Conservation (phyloP, 2,888 invertebrate species). For the Rhagonycha lutea region DNA sequence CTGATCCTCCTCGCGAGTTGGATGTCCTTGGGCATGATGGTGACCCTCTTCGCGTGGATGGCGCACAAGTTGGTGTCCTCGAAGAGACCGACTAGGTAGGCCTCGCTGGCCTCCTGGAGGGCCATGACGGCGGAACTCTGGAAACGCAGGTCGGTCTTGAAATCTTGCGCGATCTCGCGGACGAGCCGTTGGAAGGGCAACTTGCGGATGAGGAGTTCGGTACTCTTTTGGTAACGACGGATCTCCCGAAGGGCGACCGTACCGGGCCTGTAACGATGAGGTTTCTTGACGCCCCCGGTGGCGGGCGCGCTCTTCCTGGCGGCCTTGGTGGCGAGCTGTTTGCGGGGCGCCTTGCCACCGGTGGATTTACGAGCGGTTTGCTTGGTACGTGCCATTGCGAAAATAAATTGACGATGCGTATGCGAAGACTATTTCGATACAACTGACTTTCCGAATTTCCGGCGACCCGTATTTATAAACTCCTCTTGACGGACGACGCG, state of each 20-base stretch:
- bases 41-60: too few species aligned
- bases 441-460: too few species aligned
- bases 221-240: slow-evolving; percentile 94
- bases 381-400: slow-evolving; percentile 97
- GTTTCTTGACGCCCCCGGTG: slow-evolving; percentile 95
- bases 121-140: slow-evolving; percentile 94
- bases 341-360: slow-evolving; percentile 95
- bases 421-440: too few species aligned
- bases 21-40: too few species aligned
- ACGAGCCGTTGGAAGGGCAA: slow-evolving; percentile 95
- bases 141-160: slow-evolving; percentile 95
- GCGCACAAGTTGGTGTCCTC: slow-evolving; percentile 92
- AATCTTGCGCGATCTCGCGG: slow-evolving; percentile 96
- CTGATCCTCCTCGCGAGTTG: too few species aligned
- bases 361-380: slow-evolving; percentile 97
- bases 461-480: too few species aligned
- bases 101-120: slow-evolving; percentile 88
- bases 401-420: background rate
- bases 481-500: too few species aligned
- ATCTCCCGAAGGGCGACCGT: slow-evolving; percentile 97
- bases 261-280: slow-evolving; percentile 95
- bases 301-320: slow-evolving; percentile 94
- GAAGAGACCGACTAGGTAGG: slow-evolving; percentile 91
- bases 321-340: slow-evolving; percentile 92
- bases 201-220: slow-evolving; percentile 93